Evolutionary conservation across 2,113 vertebrate species (phyloP), one percentile per base, ranked within the genome.

Genomic region (Actenoides lindsayi): DNA sequence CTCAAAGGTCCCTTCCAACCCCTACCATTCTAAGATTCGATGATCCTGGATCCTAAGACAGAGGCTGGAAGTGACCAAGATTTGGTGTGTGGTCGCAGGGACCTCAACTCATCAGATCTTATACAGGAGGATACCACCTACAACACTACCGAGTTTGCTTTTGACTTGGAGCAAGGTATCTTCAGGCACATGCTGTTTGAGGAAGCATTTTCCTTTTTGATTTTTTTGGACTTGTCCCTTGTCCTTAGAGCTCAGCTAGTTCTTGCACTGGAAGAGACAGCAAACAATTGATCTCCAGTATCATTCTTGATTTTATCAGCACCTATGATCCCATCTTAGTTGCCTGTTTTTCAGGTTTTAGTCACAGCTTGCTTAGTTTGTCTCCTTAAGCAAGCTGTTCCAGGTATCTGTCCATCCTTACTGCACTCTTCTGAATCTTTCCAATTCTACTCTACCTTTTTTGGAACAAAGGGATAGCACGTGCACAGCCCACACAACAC

Each of bases 271-370:
- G 42, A 83, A 86, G 10, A 71, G 11, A 48, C 11, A 41, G 46
- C 1, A 1, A 85, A 75, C n/a, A 85, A 19, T 3, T 60, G 35
- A 70, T 56, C 11, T 11, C 51, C 0, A 0, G 9, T 50, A 78
- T 46, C 0, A 57, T 37, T 78, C 16, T n/a, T 27, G 18, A 74
- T 35, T 70, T 87, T 81, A 59, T 1, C 62, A 44, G 60, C 21
- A 74, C 18, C 27, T 41, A 8, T 62, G 16, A 81, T 23, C 11
- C 30, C 57, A 64, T 23, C 16, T 19, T n/a, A 75, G 25, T 15
- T 69, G 25, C 39, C 28, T 48, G 41, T 70, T 81, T 62, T 53
- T 37, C 27, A 71, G 37, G 13, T 83, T 65, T 41, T 4, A 87
- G 20, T 35, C 44, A 63, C 5, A 83, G 23, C 11, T 79, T 83